Base-by-base conservation (phyloP, 2,113 vertebrate species). In the Anser brachyrhynchus region DNA sequence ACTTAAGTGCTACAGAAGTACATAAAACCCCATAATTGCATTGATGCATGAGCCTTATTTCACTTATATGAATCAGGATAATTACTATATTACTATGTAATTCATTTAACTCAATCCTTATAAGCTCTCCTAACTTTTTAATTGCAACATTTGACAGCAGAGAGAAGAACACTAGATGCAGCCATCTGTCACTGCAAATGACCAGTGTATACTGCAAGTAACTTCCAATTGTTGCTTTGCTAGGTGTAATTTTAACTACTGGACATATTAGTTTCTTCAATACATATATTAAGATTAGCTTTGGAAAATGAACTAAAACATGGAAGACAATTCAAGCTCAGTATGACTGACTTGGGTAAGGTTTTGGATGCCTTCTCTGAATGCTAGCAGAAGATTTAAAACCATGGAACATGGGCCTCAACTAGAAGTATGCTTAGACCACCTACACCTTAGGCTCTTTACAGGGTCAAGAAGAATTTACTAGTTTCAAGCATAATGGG, bases 1-100 rank as follows among this genome's bases (percentile, higher is more conserved):
- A 29, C 2, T 64, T 64, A 91, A 94, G 65, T 95, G 94, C 90
- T 88, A 85, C 46, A 86, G 22, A 72, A 95, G 14, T 69, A 89
- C 31, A 44, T 4, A 65, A 89, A 77, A 0, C 3, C 18, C 43
- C 25, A 10, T 2, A 29, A 57, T 9, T 25, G 39, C 79, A 85
- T 9, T 31, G 22, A 37, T 62, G 10, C 33, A 84, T 92, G 22
- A 71, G 14, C 37, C 44, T 66, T 9, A 77, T 78, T 69, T 67
- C 58, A 71, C 4, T 39, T 26, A 62, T 8, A 75, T 17, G 59
- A 49, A 35, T 7, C 79, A 81, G 13, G 5, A 43, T 15, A 61
- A 44, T 16, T 55, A 61, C 35, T 51, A 51, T 0, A 67, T 26
- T 7, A 23, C 23, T 29, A 9, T 15, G 8, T 23, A 67, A 88